A percentile compares a stretch with the other conserved stretches of the same genome.
Evolutionary conservation across 1,140 invertebrate genomes (phyloP).

Genomic region (Caligus rogercresseyi): DNA sequence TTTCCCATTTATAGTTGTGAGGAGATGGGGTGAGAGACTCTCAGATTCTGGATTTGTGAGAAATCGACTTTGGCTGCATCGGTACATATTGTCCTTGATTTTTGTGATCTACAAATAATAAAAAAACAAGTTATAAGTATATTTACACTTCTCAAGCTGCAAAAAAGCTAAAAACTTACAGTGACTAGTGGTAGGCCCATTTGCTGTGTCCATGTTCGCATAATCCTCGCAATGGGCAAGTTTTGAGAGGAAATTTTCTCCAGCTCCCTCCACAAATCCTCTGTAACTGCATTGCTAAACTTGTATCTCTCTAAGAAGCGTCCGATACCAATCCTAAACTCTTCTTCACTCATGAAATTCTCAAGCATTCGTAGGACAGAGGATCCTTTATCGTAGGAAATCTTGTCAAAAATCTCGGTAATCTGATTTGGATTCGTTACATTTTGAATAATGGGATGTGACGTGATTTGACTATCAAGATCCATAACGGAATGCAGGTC

Average conservation of each 20-base stretch:
- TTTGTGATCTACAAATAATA: background rate
- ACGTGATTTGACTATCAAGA: constrained; percentile 58
- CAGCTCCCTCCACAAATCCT: constrained; percentile 50
- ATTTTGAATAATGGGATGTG: constrained; percentile 66
- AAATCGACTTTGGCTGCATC: constrained; percentile 51
- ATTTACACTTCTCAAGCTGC: no score
- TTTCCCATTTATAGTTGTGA: constrained; percentile 29
- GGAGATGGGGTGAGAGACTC: constrained; percentile 20
- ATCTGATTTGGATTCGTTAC: constrained; percentile 73
- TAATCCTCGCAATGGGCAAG: constrained; percentile 45
- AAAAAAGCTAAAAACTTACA: background rate
- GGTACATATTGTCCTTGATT: constrained; percentile 31
- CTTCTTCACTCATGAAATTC: constrained; percentile 51
- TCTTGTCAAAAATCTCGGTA: constrained; percentile 73
- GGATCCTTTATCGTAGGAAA: constrained; percentile 82
- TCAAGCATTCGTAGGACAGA: constrained; percentile 77
- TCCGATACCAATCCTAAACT: constrained; percentile 50
- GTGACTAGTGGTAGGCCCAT: constrained; percentile 67
- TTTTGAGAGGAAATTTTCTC: constrained; percentile 24
- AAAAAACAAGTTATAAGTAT: constrained; percentile 6
- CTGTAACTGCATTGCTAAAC: constrained; percentile 56
- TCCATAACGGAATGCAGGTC: constrained; percentile 52
- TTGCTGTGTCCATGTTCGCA: constrained; percentile 82
- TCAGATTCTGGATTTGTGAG: constrained; percentile 41
- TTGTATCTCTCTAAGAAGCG: constrained; percentile 49